phyloP scores from a whole-genome alignment of 2,797 vertebrate genomes.

The Alcedo quadribrachys region DNA sequence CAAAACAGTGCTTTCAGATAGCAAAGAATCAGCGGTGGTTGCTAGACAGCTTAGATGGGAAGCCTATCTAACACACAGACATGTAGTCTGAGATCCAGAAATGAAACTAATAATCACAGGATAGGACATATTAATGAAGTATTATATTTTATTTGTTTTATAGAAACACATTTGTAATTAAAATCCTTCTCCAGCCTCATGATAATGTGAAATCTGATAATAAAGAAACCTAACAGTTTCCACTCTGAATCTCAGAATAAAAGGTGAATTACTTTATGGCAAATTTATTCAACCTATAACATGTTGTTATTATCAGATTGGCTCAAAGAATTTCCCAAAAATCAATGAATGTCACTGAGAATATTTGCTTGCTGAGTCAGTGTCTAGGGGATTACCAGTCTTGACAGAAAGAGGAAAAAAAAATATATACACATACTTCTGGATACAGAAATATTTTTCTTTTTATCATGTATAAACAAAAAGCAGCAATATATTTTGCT shows the following conservation, averaged over 20 bases:
- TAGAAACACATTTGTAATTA: background rate
- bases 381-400: conserved; percentile 22
- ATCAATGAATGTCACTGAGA: conserved; percentile 44
- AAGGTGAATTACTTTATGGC: conserved; percentile 3
- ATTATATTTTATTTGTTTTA: background rate
- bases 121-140: background rate
- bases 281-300: conserved; percentile 35
- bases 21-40: background rate
- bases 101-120: background rate
- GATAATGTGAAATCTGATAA: background rate
- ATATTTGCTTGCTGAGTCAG: conserved; percentile 52
- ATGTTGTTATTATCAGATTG: conserved; percentile 30
- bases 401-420: conserved; percentile 45
- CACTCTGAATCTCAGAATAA: background rate
- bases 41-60: background rate
- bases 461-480: conserved; percentile 66
- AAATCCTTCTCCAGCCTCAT: background rate
- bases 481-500: conserved; percentile 24
- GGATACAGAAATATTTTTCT: conserved; percentile 29
- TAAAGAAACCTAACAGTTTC: background rate
- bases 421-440: conserved; percentile 2
- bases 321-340: conserved; percentile 45
- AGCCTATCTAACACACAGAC: background rate
- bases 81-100: background rate
- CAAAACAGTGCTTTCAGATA: background rate